Evolutionary conservation across 2,113 vertebrate genomes (phyloP).

Genomic region (Hippocampus abdominalis): DNA sequence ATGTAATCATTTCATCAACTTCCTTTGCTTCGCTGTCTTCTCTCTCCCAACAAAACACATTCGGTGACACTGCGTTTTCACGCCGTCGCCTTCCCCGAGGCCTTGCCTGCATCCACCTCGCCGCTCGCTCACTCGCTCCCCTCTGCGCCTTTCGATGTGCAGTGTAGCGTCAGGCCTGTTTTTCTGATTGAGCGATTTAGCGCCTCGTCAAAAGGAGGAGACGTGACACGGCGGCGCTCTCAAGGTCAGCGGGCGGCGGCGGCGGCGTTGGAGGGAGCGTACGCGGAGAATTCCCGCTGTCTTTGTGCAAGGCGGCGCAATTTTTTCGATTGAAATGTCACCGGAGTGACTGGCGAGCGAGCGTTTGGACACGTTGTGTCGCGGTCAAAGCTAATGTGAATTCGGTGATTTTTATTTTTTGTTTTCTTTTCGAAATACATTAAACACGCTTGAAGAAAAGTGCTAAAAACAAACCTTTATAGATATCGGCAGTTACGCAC

Average conservation of each 20-base stretch:
- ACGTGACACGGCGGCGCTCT: slow-evolving; percentile 58
- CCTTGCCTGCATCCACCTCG: slow-evolving; percentile 38
- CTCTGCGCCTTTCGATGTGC: slow-evolving; percentile 57
- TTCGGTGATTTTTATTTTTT: not conserved
- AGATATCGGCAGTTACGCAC: not conserved
- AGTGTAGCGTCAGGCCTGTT: slow-evolving; percentile 52
- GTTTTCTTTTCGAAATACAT: too few relatives aligned
- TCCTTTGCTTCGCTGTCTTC: slow-evolving; percentile 71
- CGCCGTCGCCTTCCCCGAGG: slow-evolving; percentile 70
- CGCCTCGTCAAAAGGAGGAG: slow-evolving; percentile 69
- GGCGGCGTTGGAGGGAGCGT: slow-evolving; percentile 52
- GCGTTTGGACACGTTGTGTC: not conserved
- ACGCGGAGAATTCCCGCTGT: slow-evolving; percentile 25
- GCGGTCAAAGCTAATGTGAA: not conserved
- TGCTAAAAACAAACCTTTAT: not conserved
- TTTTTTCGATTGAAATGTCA: slow-evolving; percentile 26
- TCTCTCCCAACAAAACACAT: slow-evolving; percentile 75
- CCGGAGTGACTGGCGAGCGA: slow-evolving; percentile 13
- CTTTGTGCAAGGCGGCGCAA: slow-evolving; percentile 23
- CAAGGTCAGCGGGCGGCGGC: slow-evolving; percentile 69
- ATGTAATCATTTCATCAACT: slow-evolving; percentile 81
- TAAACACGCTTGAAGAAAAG: too few relatives aligned
- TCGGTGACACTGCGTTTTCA: slow-evolving; percentile 77
- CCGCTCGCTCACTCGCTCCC: slow-evolving; percentile 50
- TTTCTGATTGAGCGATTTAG: slow-evolving; percentile 77